Evolutionary conservation across 2,113 vertebrate genomes (phyloP).

Genomic region (Entelurus aequoreus): DNA sequence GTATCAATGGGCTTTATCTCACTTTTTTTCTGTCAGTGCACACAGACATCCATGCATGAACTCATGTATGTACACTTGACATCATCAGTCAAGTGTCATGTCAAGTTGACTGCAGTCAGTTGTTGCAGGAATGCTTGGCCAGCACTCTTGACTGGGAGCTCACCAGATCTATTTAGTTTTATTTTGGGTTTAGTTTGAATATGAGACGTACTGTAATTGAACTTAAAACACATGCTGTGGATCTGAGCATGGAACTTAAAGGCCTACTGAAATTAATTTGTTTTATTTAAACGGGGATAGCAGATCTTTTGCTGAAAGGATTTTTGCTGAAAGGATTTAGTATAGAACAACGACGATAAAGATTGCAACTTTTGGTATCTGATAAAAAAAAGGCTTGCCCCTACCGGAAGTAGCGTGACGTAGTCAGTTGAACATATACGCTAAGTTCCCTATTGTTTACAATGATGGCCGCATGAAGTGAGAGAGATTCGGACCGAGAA

Average conservation of each 20-base stretch:
- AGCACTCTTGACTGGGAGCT: constrained; percentile 9
- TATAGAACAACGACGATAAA: no score
- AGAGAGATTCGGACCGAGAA: no score
- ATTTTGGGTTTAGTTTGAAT: constrained; percentile 46
- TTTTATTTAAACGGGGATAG: no score
- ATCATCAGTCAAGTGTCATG: constrained; percentile 8
- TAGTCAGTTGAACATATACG: no score
- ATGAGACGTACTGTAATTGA: constrained; percentile 54
- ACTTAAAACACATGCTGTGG: constrained; percentile 65
- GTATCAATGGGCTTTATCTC: constrained; percentile 18
- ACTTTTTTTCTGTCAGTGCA: neutral
- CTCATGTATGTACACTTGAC: constrained; percentile 4
- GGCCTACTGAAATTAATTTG: no score
- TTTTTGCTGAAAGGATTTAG: no score
- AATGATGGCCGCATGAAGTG: no score
- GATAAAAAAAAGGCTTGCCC: no score
- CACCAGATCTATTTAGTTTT: constrained; percentile 2
- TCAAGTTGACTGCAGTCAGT: constrained; percentile 13
- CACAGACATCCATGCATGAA: neutral
- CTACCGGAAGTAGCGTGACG: no score
- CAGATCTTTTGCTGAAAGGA: no score
- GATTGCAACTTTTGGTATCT: no score
- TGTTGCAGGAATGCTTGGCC: constrained; percentile 24
- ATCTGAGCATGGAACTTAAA: constrained; percentile 36
- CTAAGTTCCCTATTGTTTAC: no score